phyloP scores from a whole-genome alignment of 1,140 invertebrate species.

The Procambarus virginalis region DNA sequence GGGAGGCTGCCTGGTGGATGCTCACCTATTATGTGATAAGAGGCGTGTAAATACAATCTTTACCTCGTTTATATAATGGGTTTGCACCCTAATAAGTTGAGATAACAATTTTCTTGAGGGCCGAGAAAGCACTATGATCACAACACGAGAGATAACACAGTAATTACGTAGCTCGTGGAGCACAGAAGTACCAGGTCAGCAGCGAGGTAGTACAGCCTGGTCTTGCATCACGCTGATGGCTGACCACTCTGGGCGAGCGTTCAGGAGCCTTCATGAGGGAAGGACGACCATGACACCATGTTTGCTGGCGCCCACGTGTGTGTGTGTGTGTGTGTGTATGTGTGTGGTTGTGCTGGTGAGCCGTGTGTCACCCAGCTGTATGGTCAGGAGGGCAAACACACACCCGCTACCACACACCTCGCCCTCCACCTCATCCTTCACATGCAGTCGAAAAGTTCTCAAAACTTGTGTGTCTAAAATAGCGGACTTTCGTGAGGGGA shows the following conservation, averaged over 20 bases:
- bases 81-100: background rate
- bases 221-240: conserved; percentile 5
- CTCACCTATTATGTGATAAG: background rate
- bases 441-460: background rate
- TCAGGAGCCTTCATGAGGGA: background rate
- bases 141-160: background rate
- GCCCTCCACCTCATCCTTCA: background rate
- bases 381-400: background rate
- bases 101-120: background rate
- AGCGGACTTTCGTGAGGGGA: background rate
- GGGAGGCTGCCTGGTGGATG: background rate
- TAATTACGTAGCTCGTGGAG: background rate
- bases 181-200: conserved; percentile 40
- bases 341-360: background rate
- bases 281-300: background rate
- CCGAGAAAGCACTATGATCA: background rate
- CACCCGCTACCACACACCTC: background rate
- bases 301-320: background rate
- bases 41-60: background rate
- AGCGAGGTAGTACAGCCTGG: background rate
- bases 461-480: background rate
- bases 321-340: background rate
- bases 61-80: background rate
- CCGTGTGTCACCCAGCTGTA: background rate
- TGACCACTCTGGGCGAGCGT: background rate